Percentiles rank a stretch among this genome's conserved stretches.
Conservation (phyloP, 1,140 invertebrate species). For the Drosophila simulans region DNA sequence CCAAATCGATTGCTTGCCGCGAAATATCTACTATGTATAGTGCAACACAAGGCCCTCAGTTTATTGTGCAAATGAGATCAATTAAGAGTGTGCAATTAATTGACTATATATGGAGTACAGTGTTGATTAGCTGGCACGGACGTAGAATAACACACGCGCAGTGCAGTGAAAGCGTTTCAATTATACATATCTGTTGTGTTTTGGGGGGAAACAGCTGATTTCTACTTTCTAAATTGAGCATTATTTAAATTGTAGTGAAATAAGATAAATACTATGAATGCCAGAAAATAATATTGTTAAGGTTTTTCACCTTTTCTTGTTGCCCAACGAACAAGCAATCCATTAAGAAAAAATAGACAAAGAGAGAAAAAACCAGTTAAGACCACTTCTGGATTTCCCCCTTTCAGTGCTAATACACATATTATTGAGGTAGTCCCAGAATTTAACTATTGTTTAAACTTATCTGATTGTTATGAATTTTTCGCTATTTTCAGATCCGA, state of each 20-base stretch:
- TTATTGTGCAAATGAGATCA: constrained; percentile 6
- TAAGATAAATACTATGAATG: not conserved
- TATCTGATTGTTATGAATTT: not conserved
- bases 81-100: constrained; percentile 11
- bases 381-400: not conserved
- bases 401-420: constrained; percentile 1
- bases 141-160: constrained; percentile 26
- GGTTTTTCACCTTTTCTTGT: not conserved
- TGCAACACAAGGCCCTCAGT: not conserved
- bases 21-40: not conserved
- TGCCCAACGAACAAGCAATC: constrained; percentile 1
- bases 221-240: constrained; percentile 16
- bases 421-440: constrained; percentile 31
- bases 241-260: constrained; percentile 30
- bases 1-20: not conserved
- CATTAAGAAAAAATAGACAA: not conserved
- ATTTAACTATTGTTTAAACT: not conserved
- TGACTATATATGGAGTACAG: not conserved
- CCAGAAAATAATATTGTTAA: not conserved
- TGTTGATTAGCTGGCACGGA: constrained; percentile 5
- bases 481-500: constrained; percentile 55
- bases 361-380: constrained; percentile 14
- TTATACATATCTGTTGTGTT: not conserved
- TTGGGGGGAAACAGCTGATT: constrained; percentile 7
- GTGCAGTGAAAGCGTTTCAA: constrained; percentile 18